Base-by-base conservation (phyloP, 2,797 vertebrate species). In the Leptoclinus maculatus region DNA sequence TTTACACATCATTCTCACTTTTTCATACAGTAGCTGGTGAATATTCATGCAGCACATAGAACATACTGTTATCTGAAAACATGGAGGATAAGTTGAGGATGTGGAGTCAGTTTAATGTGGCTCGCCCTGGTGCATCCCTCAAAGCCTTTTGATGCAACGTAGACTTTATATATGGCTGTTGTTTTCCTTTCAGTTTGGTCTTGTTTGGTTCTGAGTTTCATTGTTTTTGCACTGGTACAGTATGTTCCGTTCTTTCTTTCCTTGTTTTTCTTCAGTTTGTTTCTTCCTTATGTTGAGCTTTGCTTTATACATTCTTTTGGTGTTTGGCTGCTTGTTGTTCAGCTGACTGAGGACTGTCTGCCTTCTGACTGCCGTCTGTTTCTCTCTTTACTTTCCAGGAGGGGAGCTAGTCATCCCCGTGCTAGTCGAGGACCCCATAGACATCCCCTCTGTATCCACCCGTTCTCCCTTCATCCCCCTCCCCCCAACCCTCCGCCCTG, bases 341-440 rank as follows among this genome's bases (percentile, higher is more conserved):
- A 66, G 74, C 43, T 74, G 25, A 16, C 8, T 2, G 19, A 62
- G 27, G 41, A 23, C 58, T 85, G 67, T 79, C 90, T 49, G 36
- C 76, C 73, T 0, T 68, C 87, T 93, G 70, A 91, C 79, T 85
- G 45, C 2, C 70, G n/a, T 82, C 49, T 89, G 47, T 91, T 27
- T 92, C 67, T 91, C 78, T 93, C 19, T 94, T 94, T 96, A 90
- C 86, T 86, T 95, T 93, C 89, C 95, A 99, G 98, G 98, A 99
- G 98, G 97, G 97, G 98, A 99, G 95, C 96, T 99, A 99, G 97
- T 99, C 94, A 96, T 98, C 93, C 98, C 98, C 93, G 94, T 99
- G 92, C 96, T 99, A 96, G 96, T 98, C 94, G 97, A 99, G 97
- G 98, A 99, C 92, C 97, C 98, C 95, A 95, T 99, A 98, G 97